Evolutionary conservation across 2,888 invertebrate genomes (phyloP), one percentile per base, ranked within the genome.

Genomic region (Onchidella celtica): DNA sequence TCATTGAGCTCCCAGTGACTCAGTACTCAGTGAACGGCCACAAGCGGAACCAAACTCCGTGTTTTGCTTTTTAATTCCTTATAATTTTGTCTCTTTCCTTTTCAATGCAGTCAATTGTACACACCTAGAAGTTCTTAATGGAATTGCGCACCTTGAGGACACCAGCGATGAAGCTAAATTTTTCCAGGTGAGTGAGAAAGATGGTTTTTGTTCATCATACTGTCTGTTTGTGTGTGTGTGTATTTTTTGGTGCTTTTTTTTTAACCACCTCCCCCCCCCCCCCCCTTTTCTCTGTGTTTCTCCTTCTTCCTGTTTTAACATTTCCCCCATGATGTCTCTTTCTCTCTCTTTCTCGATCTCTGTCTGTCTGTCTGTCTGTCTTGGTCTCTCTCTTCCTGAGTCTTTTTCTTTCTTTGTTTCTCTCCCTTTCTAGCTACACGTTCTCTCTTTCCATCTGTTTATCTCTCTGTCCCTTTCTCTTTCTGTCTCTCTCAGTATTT

Each of bases 281-380:
- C 55, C 55, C 32, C 1, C 55, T 2, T 57, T 36, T 66, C 21
- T 27, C 34, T 68, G 21, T 68, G 34, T 77, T n/a, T 77, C 66
- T 66, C 66, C 68, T 57, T 77, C 57, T 66, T 57, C 32, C 57
- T 55, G 55, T 77, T 34, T 77, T 57, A 32, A 29, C 55, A 32
- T 68, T 55, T 34, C 32, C 40, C 40, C 47, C 47, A 40, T 32
- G 36, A 40, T 76, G 55, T 65, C 65, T 29, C 47, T 65, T 27
- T 76, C 40, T 65, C 29, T 76, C 38, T 40, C 21, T n/a, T 1
- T 40, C 40, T 2, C 6, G 24, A 6, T n/a, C n/a, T n/a, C n/a
- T n/a, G n/a, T n/a, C n/a, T n/a, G n/a, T n/a, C n/a, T n/a, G n/a
- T n/a, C n/a, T n/a, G n/a, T n/a, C n/a, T n/a, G 0, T 34, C 21